Base-by-base conservation (phyloP, 2,888 invertebrate species). In the Ochropleura plecta region DNA sequence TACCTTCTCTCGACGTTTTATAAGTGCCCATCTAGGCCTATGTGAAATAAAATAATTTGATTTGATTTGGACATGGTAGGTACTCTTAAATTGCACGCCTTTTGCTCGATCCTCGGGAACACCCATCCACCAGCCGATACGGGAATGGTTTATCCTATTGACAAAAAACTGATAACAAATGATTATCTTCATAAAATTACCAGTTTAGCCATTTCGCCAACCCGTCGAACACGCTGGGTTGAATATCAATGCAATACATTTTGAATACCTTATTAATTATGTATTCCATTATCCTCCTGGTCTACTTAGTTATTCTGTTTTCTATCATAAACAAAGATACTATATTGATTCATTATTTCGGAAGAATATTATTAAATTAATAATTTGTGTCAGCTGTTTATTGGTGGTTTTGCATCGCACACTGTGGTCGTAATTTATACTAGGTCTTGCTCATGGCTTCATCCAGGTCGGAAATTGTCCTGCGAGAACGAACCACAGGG, bases 241-340 rank as follows among this genome's bases (percentile, higher is more conserved):
- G 12, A 42, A 48, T 46, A 75, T 6, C 20, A 30, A 73, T 30
- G 57, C 10, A 64, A 48, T 62, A 64, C 53, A 42, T 53, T 63
- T 66, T 46, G 40, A 51, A 75, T 75, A 74, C 40, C 18, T 51
- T 55, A 64, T 53, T 42, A 18, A 53, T 75, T 51, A 73, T 46
- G 40, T 74, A 64, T 75, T 64, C 40, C 8, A 76, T 55, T 46
- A 48, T 42, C 18, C 14, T 51, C 10, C 46, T 10, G 18, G 9
- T 2, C 0, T 75, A 18, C 10, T 55, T 16, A 30, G 44, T 5
- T 20, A 10, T 44, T 42, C 18, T 5, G 14, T 51, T 53, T 74
- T 74, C 12, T 42, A 46, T 48, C 20, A 42, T n/a, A 42, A 53
- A 46, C 8, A 42, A 55, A 48, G 9, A 55, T 30, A 40, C 12